phyloP scores from a whole-genome alignment of 2,113 vertebrate species.

The Ammodramus savannarum region DNA sequence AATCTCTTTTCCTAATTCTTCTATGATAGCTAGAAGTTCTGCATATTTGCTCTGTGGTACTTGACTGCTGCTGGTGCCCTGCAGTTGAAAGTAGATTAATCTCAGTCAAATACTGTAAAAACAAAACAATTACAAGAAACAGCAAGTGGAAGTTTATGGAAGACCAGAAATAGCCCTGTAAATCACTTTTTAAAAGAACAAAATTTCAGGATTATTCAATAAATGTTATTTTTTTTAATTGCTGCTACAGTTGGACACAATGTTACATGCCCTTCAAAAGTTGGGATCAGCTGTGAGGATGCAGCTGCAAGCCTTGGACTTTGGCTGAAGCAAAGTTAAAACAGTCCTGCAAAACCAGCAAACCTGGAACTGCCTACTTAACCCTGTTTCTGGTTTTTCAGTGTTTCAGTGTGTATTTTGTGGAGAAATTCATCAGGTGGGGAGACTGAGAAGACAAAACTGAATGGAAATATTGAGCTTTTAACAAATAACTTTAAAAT shows the following conservation, averaged over 20 bases:
- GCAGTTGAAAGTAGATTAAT: background rate
- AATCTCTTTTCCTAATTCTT: constrained; percentile 97
- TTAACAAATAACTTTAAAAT: background rate
- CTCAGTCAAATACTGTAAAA: background rate
- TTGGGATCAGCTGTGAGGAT: background rate
- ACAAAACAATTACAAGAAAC: background rate
- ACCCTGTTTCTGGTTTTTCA: background rate
- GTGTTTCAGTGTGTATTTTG: background rate
- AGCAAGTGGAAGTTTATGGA: background rate
- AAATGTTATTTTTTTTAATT: background rate
- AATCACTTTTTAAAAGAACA: background rate
- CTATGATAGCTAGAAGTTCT: constrained; percentile 96
- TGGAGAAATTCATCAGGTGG: background rate
- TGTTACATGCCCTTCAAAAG: background rate
- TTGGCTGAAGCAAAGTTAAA: background rate
- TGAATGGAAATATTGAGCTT: background rate
- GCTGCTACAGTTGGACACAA: background rate
- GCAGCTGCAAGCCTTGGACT: background rate
- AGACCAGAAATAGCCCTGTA: background rate
- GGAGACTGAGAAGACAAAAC: background rate
- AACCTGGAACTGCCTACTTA: background rate
- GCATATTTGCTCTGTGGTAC: constrained; percentile 98
- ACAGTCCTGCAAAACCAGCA: background rate
- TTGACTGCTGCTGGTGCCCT: constrained; percentile 90
- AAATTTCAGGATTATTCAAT: background rate